Evolutionary conservation across 2,797 vertebrate species (phyloP), one percentile per base, ranked within the genome.

Genomic region (Centropyge bicolor): DNA sequence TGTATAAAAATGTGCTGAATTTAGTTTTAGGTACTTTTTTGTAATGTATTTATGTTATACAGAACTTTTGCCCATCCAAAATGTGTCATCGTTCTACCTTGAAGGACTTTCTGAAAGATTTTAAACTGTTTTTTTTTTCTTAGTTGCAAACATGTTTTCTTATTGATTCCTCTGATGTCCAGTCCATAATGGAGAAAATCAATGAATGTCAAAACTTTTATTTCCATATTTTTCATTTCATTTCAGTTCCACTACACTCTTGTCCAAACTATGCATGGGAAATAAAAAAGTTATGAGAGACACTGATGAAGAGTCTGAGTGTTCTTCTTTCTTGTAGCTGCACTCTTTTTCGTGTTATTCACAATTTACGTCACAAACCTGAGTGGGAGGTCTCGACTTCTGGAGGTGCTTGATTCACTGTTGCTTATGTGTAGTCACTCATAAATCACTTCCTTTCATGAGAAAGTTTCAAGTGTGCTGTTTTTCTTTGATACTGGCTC

Each of bases 221-320:
- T 92, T 88, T 87, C 63, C 81, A 64, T 85, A 54, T 63, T 81
- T 88, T 85, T 64, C 7, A 70, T 74, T 88, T 78, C 36, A 78
- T 84, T 91, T 92, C 88, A 87, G 90, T 92, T 95, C 87, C 95
- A 95, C 95, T 96, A 96, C 94, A 95, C 93, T 95, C 92, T 92
- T 95, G 94, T 96, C 94, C 95, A 95, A 96, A 95, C 96, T 96
- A 96, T 96, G 96, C 96, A 96, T 96, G 95, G 94, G 91, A 96
- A 96, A 95, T 91, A 88, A 93, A 95, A 95, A 88, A 84, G 90
- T 95, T 93, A 93, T 91, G 91, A 94, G 92, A 95, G 94, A 96
- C 93, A 94, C 91, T 91, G 93, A 89, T 52, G n/a, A 70, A 41
- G 61, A 70, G 51, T 63, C 70, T 36, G 69, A 48, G 38, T 75